Base-by-base conservation (phyloP, 2,797 vertebrate species). In the Babyrousa celebensis region DNA sequence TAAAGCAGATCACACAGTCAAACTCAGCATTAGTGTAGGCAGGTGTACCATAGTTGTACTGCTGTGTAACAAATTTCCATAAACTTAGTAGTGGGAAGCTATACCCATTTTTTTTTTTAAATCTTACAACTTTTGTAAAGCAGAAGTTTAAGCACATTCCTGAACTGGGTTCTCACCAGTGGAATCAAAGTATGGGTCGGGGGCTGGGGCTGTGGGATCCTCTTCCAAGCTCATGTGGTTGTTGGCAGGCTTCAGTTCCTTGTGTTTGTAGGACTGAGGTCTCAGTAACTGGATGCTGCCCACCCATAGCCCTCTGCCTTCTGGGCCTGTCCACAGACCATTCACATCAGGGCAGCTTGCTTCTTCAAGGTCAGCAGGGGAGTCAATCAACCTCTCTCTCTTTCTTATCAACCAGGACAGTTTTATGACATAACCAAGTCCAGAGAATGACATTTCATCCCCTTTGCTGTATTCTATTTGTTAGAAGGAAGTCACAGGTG, bases 21-120 rank as follows among this genome's bases (percentile, higher is more conserved):
- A 67, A 27, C 2, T 54, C 14, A 3, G 7, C 16, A 1, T 60
- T n/a, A 36, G 10, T 1, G 1, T 23, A 32, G 48, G 27, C 10
- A 54, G 17, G 21, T 80, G 18, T 10, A 77, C 18, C 15, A 32
- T 20, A 6, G 14, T 60, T 91, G 75, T 54, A 23, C 48, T 56
- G 1, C 17, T 62, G 12, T 21, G 25, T 20, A 48, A 74, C 65
- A 27, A 89, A 82, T 60, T 48, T 0, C 52, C 70, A 0, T 67
- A 63, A 77, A 75, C 9, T 20, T 65, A 54, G 21, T 36, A 32
- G 15, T 32, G 83, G 36, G 72, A 63, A 91, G 21, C 0, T 29
- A 25, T 25, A 10, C 15, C 12, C 8, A 1, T 78, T 52, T 70
- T 43, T 56, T 27, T 27, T 63, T 23, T 48, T 48, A 7, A 32